Evolutionary conservation across 2,888 invertebrate genomes (phyloP), one percentile per base, ranked within the genome.

Genomic region (Anthophora plumipes): DNA sequence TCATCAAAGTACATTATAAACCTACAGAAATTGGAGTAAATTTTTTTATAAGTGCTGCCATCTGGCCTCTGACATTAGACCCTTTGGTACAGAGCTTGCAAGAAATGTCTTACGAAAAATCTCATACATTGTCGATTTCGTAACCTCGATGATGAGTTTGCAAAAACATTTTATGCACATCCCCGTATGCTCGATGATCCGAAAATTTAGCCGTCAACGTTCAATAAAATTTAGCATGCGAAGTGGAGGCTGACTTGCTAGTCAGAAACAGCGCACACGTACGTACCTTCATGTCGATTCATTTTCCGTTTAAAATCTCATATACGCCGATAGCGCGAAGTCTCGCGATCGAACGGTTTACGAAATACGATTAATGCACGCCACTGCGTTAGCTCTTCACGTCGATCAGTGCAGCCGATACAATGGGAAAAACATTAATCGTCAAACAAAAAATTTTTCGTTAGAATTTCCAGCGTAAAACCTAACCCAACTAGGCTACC

Each of bases 271-370:
- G 81, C 69, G 54, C 83, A 88, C 83, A 85, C 85, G 82, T 95
- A 95, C 94, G 97, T 97, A 96, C 98, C 98, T 96, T 97, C 97
- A 97, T 97, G 97, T 95, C 97, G 97, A 96, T 97, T 97, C 97
- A 97, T 97, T 96, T 95, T 96, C 91, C 91, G 91, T 92, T 91
- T 92, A 92, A 90, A 93, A 91, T 93, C 89, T 93, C 93, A 93
- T 93, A 93, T 92, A 93, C 93, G 91, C 88, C 91, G 88, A 92
- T 90, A 90, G 84, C 89, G 90, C 90, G 90, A 89, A 86, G 78
- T 82, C 83, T 86, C 88, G 88, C 89, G 88, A 94, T 94, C 93
- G 83, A 80, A 85, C 84, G 83, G 80, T 88, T 85, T 81, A 86
- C 86, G 83, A 89, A 87, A 86, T 85, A 80, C 85, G 80, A 85